phyloP scores from a whole-genome alignment of 2,888 invertebrate species.

The Siphlonurus alternatus region DNA sequence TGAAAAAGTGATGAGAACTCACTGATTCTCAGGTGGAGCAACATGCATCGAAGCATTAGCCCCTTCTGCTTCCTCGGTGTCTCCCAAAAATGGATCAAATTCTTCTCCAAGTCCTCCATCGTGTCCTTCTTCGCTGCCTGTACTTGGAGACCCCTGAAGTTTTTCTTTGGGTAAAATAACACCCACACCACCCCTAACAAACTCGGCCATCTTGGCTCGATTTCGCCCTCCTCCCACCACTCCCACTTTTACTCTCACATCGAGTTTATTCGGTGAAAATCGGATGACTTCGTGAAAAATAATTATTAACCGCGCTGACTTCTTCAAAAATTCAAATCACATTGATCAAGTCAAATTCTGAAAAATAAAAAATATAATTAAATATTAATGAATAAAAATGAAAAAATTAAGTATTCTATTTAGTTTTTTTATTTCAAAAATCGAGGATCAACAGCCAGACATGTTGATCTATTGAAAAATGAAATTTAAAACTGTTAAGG shows the following conservation, averaged over 20 bases:
- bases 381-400: no score
- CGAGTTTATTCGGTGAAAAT: no score
- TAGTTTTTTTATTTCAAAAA: no score
- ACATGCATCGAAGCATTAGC: constrained; percentile 32
- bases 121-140: constrained; percentile 66
- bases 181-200: constrained; percentile 32
- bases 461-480: no score
- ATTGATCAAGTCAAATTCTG: no score
- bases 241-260: not conserved
- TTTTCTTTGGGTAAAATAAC: constrained; percentile 28
- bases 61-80: constrained; percentile 39
- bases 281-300: no score
- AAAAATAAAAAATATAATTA: no score
- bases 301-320: no score
- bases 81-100: constrained; percentile 39
- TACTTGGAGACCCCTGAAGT: constrained; percentile 55
- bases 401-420: no score
- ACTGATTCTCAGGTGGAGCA: constrained; percentile 34
- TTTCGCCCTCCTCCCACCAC: not conserved
- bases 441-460: no score
- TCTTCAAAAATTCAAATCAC: no score
- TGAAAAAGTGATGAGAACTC: constrained; percentile 15
- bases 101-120: constrained; percentile 33
- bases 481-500: no score
- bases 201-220: constrained; percentile 28